Conservation (phyloP, 2,888 invertebrate species). For the Papilio elwesi region DNA sequence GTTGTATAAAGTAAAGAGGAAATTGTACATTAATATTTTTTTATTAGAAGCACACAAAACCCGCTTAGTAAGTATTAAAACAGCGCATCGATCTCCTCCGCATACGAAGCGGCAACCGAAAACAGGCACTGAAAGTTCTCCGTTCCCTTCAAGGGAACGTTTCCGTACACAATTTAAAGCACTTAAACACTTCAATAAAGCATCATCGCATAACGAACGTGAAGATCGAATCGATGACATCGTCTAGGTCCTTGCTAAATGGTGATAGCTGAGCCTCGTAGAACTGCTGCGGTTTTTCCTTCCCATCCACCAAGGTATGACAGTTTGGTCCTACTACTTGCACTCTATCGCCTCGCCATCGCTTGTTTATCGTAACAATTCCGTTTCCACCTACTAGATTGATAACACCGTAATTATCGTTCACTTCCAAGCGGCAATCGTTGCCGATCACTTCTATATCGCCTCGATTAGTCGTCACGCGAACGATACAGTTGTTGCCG, state of each 20-base stretch:
- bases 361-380: slow-evolving; percentile 63
- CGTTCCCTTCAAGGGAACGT: slow-evolving; percentile 28
- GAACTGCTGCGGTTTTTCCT: slow-evolving; percentile 62
- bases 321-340: slow-evolving; percentile 67
- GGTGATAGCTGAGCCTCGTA: slow-evolving; percentile 77
- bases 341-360: slow-evolving; percentile 71
- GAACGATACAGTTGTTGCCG: slow-evolving; percentile 73
- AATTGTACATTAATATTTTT: slow-evolving; percentile 12
- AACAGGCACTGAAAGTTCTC: slow-evolving; percentile 27
- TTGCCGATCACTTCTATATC: slow-evolving; percentile 80
- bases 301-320: slow-evolving; percentile 70
- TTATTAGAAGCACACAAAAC: slow-evolving; percentile 31
- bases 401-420: slow-evolving; percentile 68
- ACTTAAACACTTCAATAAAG: slow-evolving; percentile 31
- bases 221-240: slow-evolving; percentile 78
- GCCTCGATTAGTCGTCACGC: slow-evolving; percentile 69
- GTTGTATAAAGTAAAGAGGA: slow-evolving; percentile 11
- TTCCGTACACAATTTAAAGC: slow-evolving; percentile 40
- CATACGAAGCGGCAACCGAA: slow-evolving; percentile 10
- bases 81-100: slow-evolving; percentile 9
- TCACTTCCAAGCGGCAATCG: slow-evolving; percentile 71
- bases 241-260: slow-evolving; percentile 78
- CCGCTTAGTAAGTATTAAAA: slow-evolving; percentile 6
- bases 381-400: slow-evolving; percentile 74
- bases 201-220: slow-evolving; percentile 78